A percentile compares a stretch with the other conserved stretches of the same genome.
Evolutionary conservation across 2,113 vertebrate species (phyloP).

Genomic region (Riparia riparia): DNA sequence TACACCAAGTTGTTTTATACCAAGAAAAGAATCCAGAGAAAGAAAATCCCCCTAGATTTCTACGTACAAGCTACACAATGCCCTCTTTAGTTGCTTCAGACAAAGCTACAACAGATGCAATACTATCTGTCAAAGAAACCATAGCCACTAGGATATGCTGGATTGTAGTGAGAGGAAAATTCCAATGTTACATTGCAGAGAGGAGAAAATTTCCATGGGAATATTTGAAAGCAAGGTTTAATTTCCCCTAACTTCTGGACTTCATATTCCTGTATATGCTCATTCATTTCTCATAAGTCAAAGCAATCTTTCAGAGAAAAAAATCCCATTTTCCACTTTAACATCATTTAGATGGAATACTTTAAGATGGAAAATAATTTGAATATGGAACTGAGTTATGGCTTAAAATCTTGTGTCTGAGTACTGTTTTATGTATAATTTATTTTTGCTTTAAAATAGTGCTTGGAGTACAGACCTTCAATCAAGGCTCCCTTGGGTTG

Average conservation of each 20-base stretch:
- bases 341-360: neutral
- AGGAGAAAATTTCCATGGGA: conserved; percentile 12
- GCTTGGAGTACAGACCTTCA: neutral
- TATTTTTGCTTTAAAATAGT: neutral
- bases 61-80: neutral
- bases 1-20: neutral
- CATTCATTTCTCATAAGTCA: neutral
- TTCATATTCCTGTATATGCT: neutral
- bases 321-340: neutral
- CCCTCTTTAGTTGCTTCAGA: neutral
- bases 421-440: neutral
- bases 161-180: neutral
- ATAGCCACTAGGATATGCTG: neutral
- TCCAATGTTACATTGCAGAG: neutral
- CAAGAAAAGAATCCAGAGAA: neutral
- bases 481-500: neutral
- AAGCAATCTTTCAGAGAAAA: neutral
- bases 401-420: neutral
- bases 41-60: neutral
- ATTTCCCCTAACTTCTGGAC: neutral
- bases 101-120: neutral
- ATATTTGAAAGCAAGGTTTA: conserved; percentile 12
- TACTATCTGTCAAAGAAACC: neutral
- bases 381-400: neutral
- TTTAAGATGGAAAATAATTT: neutral